Conservation (phyloP, 2,797 vertebrate species). For the Thalassophryne amazonica region DNA sequence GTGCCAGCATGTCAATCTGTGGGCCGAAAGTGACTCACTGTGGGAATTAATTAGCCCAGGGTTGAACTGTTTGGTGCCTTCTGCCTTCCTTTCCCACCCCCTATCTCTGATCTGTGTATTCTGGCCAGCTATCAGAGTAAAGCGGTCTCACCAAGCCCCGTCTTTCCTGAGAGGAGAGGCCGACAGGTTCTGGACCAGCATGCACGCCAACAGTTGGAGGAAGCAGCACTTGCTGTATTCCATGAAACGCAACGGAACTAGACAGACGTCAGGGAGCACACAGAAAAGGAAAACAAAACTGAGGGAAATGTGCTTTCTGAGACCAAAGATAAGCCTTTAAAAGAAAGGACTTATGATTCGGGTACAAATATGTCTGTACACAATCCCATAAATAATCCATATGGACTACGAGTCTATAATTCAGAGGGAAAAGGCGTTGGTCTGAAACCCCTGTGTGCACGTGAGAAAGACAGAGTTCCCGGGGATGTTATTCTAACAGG, state of each 20-base stretch:
- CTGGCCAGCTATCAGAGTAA: slow-evolving; percentile 67
- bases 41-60: slow-evolving; percentile 24
- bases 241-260: slow-evolving; percentile 54
- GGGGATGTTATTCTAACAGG: slow-evolving; percentile 80
- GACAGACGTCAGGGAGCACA: slow-evolving; percentile 26
- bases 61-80: slow-evolving; percentile 25
- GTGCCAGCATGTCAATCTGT: no score
- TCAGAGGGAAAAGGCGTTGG: slow-evolving; percentile 54
- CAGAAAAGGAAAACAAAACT: not conserved
- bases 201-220: slow-evolving; percentile 46
- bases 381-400: slow-evolving; percentile 20
- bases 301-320: slow-evolving; percentile 6
- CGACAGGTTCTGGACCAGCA: slow-evolving; percentile 47
- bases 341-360: no score
- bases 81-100: slow-evolving; percentile 17
- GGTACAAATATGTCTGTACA: slow-evolving; percentile 5
- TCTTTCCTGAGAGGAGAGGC: slow-evolving; percentile 70
- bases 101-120: slow-evolving; percentile 62
- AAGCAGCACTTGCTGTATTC: slow-evolving; percentile 62
- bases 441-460: slow-evolving; percentile 44
- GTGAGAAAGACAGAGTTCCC: slow-evolving; percentile 78
- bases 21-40: slow-evolving; percentile 5
- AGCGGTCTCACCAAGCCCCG: slow-evolving; percentile 55
- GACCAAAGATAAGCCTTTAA: slow-evolving; percentile 26
- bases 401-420: slow-evolving; percentile 20